Conservation (phyloP, 2,113 vertebrate species). For the Cariama cristata region DNA sequence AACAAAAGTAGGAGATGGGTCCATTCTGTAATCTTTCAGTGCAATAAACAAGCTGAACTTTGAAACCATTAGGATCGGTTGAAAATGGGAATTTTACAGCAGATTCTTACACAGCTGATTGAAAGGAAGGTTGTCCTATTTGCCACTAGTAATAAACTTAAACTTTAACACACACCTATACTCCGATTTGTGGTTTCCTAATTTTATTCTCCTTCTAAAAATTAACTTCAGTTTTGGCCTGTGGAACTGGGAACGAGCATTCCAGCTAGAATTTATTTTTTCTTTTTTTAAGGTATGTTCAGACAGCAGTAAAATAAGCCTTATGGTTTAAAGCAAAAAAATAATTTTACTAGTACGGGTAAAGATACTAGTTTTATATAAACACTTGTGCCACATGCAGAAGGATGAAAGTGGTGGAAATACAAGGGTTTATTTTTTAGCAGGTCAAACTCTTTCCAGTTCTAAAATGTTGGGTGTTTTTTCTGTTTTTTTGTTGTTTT, state of each 20-base stretch:
- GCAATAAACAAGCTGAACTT: background rate
- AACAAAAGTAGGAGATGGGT: background rate
- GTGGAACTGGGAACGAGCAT: background rate
- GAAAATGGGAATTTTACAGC: constrained; percentile 24
- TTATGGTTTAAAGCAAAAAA: constrained; percentile 1
- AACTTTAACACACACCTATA: constrained; percentile 17
- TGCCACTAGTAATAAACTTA: constrained; percentile 7
- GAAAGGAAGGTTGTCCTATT: constrained; percentile 24
- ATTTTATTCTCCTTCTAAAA: constrained; percentile 47
- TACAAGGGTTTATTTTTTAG: background rate
- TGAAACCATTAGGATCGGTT: background rate
- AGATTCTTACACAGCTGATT: constrained; percentile 31
- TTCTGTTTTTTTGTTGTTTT: background rate
- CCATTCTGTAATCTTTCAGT: background rate
- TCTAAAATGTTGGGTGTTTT: background rate
- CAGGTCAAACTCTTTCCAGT: background rate
- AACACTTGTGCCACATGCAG: background rate
- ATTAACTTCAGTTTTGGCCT: constrained; percentile 46
- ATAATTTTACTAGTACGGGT: background rate
- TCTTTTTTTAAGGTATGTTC: constrained; percentile 43
- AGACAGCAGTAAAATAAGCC: constrained; percentile 43
- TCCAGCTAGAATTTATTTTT: constrained; percentile 24
- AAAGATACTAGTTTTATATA: background rate
- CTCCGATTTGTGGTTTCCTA: constrained; percentile 16
- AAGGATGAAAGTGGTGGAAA: background rate